These are phyloP conservation scores for Mastacembelus armatus DNA, from an alignment of 2,797 vertebrate genomes.

Conservation along the genomic window DNA sequence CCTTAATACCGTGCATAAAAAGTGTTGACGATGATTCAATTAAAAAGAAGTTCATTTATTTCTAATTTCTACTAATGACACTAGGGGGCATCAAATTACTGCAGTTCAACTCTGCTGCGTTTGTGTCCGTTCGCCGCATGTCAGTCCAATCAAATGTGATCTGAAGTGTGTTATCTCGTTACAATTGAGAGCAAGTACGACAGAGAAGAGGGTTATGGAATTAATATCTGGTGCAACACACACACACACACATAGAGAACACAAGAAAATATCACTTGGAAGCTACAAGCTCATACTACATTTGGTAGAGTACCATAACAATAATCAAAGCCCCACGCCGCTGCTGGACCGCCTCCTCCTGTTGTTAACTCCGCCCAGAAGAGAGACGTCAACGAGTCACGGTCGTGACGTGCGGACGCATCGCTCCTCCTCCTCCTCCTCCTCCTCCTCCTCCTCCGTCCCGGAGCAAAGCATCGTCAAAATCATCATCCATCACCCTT, in stretches of 20 bases:
- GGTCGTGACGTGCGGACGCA: conserved; percentile 89
- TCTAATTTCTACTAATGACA: conserved; percentile 61
- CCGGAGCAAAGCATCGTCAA: conserved; percentile 83
- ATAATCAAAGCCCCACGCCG: conserved; percentile 32
- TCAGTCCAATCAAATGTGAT: background rate
- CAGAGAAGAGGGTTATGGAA: no score
- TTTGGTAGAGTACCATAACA: conserved; percentile 9
- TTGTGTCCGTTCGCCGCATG: background rate
- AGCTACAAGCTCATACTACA: conserved; percentile 5
- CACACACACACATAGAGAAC: background rate
- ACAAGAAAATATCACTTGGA: background rate
- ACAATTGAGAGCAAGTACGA: background rate
- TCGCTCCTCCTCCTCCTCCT: conserved; percentile 81
- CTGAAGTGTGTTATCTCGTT: background rate
- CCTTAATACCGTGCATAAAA: no score
- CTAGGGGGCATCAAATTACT: conserved; percentile 78
- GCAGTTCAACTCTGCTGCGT: conserved; percentile 14
- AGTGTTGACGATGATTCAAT: no score
- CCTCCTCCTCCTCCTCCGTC: conserved; percentile 81
- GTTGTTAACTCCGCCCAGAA: conserved; percentile 85
- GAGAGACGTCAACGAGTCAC: conserved; percentile 86
- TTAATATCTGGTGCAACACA: background rate
- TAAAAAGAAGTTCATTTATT: no score
- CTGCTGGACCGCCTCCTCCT: conserved; percentile 80
- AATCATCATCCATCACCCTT: conserved; percentile 79